Evolutionary conservation across 2,113 vertebrate species (phyloP).

Genomic region (Tachysurus fulvidraco): DNA sequence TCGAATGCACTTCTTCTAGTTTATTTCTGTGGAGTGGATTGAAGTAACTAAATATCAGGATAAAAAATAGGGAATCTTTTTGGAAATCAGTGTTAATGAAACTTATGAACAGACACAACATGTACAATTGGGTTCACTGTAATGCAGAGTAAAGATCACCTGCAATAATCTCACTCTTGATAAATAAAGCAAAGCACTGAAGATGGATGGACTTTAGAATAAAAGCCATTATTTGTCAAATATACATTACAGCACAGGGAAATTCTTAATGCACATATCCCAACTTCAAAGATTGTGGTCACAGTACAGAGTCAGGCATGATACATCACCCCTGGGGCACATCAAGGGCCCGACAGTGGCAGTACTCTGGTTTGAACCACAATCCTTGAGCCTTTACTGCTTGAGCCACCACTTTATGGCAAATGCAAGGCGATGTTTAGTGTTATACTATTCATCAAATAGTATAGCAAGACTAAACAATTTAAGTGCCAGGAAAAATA

Average conservation of each 20-base stretch:
- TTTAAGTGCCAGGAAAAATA: not conserved
- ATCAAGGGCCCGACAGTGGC: too few species aligned
- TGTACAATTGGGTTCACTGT: not conserved
- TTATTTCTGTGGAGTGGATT: not conserved
- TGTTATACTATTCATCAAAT: not conserved
- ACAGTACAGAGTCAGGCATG: too few species aligned
- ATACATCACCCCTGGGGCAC: too few species aligned
- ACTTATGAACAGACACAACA: not conserved
- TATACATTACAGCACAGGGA: too few species aligned
- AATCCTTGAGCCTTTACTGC: too few species aligned
- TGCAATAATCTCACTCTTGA: not conserved
- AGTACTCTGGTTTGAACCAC: too few species aligned
- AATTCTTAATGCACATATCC: too few species aligned
- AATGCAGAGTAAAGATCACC: not conserved
- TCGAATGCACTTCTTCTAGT: not conserved
- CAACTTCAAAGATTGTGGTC: too few species aligned
- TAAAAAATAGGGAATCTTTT: not conserved
- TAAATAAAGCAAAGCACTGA: not conserved
- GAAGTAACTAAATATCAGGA: not conserved
- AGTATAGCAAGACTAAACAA: not conserved
- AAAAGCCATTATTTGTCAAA: too few species aligned
- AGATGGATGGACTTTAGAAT: not conserved
- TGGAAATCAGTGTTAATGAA: not conserved
- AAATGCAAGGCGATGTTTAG: not conserved
- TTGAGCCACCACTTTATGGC: not conserved